Percentiles rank a stretch among this genome's conserved stretches.
Conservation (phyloP, 2,888 invertebrate genomes). For the Apamea monoglypha region DNA sequence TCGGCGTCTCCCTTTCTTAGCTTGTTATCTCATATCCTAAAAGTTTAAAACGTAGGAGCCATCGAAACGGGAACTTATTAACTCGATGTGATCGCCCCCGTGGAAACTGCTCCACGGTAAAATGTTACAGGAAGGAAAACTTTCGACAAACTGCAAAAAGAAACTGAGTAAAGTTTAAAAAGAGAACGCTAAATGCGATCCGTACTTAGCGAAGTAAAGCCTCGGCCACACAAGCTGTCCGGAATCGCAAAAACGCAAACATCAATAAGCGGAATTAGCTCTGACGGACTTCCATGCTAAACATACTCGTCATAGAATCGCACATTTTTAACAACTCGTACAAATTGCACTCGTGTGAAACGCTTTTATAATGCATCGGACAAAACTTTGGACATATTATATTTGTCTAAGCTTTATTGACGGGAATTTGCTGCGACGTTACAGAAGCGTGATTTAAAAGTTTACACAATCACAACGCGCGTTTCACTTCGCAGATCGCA, state of each 20-base stretch:
- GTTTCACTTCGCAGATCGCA: constrained; percentile 71
- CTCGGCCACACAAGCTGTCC: constrained; percentile 57
- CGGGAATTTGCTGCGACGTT: constrained; percentile 60
- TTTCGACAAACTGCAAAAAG: constrained; percentile 88
- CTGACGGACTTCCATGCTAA: constrained; percentile 23
- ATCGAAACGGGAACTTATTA: constrained; percentile 90
- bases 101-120: constrained; percentile 87
- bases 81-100: constrained; percentile 89
- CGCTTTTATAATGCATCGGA: constrained; percentile 44
- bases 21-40: constrained; percentile 90
- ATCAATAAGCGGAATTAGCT: constrained; percentile 41
- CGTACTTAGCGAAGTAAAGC: constrained; percentile 79
- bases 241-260: constrained; percentile 46
- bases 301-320: constrained; percentile 8
- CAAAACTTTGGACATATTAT: constrained; percentile 63
- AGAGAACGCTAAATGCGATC: constrained; percentile 87
- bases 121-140: constrained; percentile 89
- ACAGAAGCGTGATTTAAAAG: constrained; percentile 76
- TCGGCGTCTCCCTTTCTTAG: constrained; percentile 88
- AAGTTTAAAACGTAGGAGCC: constrained; percentile 90
- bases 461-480: constrained; percentile 77
- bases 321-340: constrained; percentile 16
- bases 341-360: constrained; percentile 41
- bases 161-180: constrained; percentile 86
- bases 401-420: constrained; percentile 73